Percentiles rank a stretch among this genome's conserved stretches.
Conservation (phyloP, 2,888 invertebrate species). For the Zeuzera pyrina region DNA sequence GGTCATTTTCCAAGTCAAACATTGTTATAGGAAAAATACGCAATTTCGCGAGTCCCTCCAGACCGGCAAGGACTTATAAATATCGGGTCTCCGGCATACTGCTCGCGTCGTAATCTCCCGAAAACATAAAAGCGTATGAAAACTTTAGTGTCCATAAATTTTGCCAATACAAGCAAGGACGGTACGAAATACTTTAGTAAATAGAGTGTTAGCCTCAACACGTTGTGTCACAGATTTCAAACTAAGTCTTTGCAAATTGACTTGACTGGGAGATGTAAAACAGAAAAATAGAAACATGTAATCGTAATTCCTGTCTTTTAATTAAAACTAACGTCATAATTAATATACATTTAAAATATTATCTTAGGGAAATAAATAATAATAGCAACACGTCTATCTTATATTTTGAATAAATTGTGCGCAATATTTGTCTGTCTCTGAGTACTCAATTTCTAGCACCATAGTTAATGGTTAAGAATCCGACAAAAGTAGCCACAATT, state of each 20-base stretch:
- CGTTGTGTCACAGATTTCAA: constrained; percentile 16
- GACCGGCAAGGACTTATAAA: constrained; percentile 37
- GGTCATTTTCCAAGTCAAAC: constrained; percentile 31
- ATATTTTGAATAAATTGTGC: no score
- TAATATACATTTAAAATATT: no score
- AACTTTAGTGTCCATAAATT: constrained; percentile 60
- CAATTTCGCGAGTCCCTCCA: constrained; percentile 38
- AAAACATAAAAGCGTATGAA: constrained; percentile 58
- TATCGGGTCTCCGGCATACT: constrained; percentile 32
- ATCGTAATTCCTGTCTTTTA: no score
- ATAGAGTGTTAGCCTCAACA: constrained; percentile 23
- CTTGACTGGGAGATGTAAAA: constrained; percentile 1
- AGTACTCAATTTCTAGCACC: no score
- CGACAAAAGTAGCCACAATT: no score
- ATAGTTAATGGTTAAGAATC: no score
- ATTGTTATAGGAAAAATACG: constrained; percentile 32
- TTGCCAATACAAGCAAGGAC: constrained; percentile 43
- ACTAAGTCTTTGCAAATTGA: constrained; percentile 13
- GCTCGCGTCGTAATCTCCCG: constrained; percentile 47
- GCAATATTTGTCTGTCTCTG: no score
- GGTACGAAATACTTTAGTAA: constrained; percentile 29
- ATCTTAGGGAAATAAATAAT: no score
- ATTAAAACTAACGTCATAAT: no score
- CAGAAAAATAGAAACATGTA: no score
- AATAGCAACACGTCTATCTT: no score